Evolutionary conservation across 2,888 invertebrate genomes (phyloP).

Genomic region (Nomada lathburiana): DNA sequence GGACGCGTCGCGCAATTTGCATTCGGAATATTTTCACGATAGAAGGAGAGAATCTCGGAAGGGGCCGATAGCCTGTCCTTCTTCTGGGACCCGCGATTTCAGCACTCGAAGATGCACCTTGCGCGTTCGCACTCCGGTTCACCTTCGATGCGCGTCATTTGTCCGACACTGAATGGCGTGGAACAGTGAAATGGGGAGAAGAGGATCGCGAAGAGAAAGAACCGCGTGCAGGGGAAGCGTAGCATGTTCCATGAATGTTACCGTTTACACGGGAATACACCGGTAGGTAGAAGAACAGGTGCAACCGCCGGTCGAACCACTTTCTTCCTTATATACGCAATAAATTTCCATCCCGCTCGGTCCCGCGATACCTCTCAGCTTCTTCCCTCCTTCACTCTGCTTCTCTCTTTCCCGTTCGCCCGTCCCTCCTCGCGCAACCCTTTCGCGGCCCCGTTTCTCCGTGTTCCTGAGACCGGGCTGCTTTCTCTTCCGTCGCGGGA

Average conservation of each 20-base stretch:
- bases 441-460: neutral
- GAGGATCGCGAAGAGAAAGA: neutral
- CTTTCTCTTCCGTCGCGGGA: neutral
- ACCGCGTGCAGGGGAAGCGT: constrained; percentile 32
- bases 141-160: neutral
- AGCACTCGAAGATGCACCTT: neutral
- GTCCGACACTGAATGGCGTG: neutral
- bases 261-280: constrained; percentile 62
- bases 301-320: constrained; percentile 56
- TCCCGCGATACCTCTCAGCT: neutral
- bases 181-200: neutral
- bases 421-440: neutral
- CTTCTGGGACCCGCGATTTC: constrained; percentile 20
- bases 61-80: constrained; percentile 47
- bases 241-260: constrained; percentile 50
- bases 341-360: constrained; percentile 66
- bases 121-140: neutral
- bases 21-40: constrained; percentile 28
- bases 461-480: neutral
- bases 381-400: neutral
- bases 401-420: neutral
- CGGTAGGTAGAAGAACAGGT: constrained; percentile 60
- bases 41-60: constrained; percentile 30
- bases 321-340: constrained; percentile 61
- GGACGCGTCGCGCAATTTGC: constrained; percentile 26